Base-by-base conservation (phyloP, 2,797 vertebrate genomes). In the Gymnothorax javanicus region DNA sequence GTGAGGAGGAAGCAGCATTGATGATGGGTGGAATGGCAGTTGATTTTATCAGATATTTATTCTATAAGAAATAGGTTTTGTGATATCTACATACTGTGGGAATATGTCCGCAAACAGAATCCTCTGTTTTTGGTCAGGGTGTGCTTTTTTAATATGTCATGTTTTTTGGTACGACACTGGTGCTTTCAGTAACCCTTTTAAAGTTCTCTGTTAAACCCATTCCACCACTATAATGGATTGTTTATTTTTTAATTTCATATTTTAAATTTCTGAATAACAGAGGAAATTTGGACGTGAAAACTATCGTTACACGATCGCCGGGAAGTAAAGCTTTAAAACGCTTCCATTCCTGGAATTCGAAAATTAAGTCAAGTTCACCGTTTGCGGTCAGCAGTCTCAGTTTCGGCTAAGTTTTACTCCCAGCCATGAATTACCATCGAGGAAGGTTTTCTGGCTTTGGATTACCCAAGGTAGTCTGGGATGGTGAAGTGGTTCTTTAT, bases 311-410 rank as follows among this genome's bases (percentile, higher is more conserved):
- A 43, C 67, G 86, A 84, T 84, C 33, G 64, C 50, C 5, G 86
- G 67, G 58, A 69, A 57, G 54, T 73, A 67, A 75, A n/a, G 79
- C 50, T 83, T 88, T 91, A 89, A 92, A 92, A 89, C 77, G 86
- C 85, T 92, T 89, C 87, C 88, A 89, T 89, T 87, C 85, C 60
- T 20, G 7, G 64, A 50, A 85, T 86, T 62, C 87, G 86, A 92
- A 43, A 91, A 92, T 92, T 85, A 87, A 92, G 91, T 93, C 90
- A 92, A 87, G 84, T 85, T 83, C 87, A 69, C 84, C 52, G 89
- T 86, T 60, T 88, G 87, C 64, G 43, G 89, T 89, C 87, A 87
- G 50, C 83, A 85, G 83, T 87, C 88, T 88, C 86, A 88, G 73
- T 64, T 67, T 56, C 59, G 2, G 23, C 57, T 50, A 54, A 20